A percentile compares a stretch with the other conserved stretches of the same genome.
Conservation (phyloP, 2,797 vertebrate genomes). For the Pempheris klunzingeri region DNA sequence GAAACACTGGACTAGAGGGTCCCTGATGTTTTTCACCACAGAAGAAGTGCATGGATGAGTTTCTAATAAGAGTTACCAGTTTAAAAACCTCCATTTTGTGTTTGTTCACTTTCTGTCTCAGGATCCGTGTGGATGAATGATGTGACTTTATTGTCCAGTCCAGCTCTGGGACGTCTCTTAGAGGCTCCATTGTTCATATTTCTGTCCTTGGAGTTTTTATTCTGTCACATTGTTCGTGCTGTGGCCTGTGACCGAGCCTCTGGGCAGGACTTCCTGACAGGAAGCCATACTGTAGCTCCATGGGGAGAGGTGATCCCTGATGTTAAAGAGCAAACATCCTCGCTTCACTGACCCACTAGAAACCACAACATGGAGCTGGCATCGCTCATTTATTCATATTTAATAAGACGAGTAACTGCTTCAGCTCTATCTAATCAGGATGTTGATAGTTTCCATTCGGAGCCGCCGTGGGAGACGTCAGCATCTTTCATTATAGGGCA, state of each 20-base stretch:
- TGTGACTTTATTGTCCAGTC: not conserved
- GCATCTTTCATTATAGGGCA: no score
- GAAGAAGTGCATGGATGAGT: not conserved
- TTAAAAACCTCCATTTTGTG: not conserved
- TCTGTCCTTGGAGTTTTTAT: slow-evolving; percentile 27
- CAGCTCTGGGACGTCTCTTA: slow-evolving; percentile 1
- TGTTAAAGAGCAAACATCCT: not conserved
- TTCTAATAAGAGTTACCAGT: not conserved
- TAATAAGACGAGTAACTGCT: not conserved
- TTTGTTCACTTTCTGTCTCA: not conserved
- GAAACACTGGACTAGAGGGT: no score
- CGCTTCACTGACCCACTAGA: not conserved
- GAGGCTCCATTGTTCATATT: slow-evolving; percentile 33
- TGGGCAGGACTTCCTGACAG: slow-evolving; percentile 57
- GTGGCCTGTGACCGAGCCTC: slow-evolving; percentile 3
- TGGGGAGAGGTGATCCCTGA: not conserved
- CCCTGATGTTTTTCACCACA: no score
- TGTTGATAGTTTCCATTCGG: not conserved
- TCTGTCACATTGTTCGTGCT: slow-evolving; percentile 46
- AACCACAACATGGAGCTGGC: not conserved
- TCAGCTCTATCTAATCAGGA: not conserved
- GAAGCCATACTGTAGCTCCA: slow-evolving; percentile 32
- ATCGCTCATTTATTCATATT: not conserved
- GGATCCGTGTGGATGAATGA: not conserved
- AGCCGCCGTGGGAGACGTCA: not conserved